Evolutionary conservation across 2,797 vertebrate genomes (phyloP), one percentile per base, ranked within the genome.

Genomic region (Phaenicophaeus curvirostris): DNA sequence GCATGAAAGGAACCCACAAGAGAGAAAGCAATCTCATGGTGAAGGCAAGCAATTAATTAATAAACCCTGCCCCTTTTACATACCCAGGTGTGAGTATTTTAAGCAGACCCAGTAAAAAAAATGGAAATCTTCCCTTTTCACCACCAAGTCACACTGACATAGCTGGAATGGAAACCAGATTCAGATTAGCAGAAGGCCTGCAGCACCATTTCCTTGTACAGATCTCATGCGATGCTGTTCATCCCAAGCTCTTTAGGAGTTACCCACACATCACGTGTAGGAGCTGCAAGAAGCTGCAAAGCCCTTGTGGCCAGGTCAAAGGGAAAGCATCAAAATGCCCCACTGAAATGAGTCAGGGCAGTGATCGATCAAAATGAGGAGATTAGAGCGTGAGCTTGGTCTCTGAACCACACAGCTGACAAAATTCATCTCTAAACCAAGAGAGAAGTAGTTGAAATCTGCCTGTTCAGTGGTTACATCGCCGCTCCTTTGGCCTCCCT

Each of bases 41-140:
- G 17, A 90, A 87, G 57, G 71, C 57, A 59, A 90, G 81, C 57
- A 85, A 88, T 86, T 86, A 48, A 90, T 84, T 90, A 55, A 71
- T 65, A 55, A 84, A 63, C 17, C 57, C 66, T 93, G 84, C 73
- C 44, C 31, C 20, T 6, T 89, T 67, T 74, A 69, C 74, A 58
- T 46, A 42, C 7, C 46, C 51, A 54, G 1, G 1, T 15, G 15
- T 19, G 35, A 9, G 11, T 42, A 63, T 53, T 82, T 89, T 69
- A 79, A 82, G 81, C 9, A 87, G 63, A 79, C 0, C 2, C 8
- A 42, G 44, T 27, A 66, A 79, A 90, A 90, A 44, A 69, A 73
- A 2, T 51, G 16, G 59, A 82, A 82, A 76, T 31, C 13, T 78
- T 73, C 51, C 61, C 46, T 35, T 53, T 42, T 46, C 42, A 48